phyloP scores from a whole-genome alignment of 2,113 vertebrate species.

The Oncorhynchus keta region DNA sequence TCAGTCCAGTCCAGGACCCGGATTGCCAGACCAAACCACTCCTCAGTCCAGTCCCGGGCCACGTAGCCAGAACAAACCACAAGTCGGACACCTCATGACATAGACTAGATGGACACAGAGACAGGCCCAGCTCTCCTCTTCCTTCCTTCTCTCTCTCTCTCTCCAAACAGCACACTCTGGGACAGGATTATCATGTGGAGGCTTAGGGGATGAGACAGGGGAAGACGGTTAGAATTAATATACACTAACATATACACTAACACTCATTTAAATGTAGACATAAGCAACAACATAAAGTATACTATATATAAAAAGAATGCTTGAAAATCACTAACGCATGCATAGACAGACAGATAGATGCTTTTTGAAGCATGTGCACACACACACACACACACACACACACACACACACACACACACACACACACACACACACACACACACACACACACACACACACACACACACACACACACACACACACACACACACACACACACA shows the following conservation, averaged over 20 bases:
- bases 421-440: no score
- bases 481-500: no score
- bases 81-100: constrained; percentile 95
- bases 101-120: constrained; percentile 85
- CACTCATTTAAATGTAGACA: neutral
- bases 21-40: no score
- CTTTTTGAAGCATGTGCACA: no score
- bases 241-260: neutral
- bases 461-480: no score
- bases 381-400: no score
- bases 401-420: no score
- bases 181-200: constrained; percentile 95
- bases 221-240: neutral
- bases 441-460: no score
- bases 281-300: no score
- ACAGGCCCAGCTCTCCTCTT: constrained; percentile 43
- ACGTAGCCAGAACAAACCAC: no score
- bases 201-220: constrained; percentile 64
- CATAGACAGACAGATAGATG: constrained; percentile 28
- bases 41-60: no score
- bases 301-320: neutral
- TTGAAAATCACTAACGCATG: neutral
- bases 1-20: no score
- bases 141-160: constrained; percentile 8
- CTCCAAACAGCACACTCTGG: constrained; percentile 79